phyloP scores from a whole-genome alignment of 2,888 invertebrate genomes.

The Pterostichus niger region DNA sequence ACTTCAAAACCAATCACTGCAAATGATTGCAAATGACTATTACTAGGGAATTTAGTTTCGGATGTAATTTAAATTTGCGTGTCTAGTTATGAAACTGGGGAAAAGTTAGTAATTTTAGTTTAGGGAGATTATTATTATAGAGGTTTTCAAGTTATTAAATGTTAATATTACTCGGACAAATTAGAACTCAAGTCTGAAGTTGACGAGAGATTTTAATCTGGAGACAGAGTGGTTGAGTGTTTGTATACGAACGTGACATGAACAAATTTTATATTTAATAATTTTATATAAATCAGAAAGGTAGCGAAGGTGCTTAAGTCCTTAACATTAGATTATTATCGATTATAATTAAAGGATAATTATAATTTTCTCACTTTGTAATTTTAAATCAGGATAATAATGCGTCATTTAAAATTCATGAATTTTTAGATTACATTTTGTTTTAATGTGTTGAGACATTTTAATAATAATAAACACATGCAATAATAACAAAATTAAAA shows the following conservation, averaged over 20 bases:
- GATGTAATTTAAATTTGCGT: too few species aligned
- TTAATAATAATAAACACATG: too few species aligned
- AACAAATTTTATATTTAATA: background rate
- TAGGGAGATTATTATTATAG: background rate
- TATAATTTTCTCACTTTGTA: background rate
- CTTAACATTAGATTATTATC: background rate
- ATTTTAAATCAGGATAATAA: background rate
- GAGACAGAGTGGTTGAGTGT: background rate
- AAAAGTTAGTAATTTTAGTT: too few species aligned
- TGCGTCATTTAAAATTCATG: background rate
- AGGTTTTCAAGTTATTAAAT: conserved; percentile 24
- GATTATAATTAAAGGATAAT: background rate
- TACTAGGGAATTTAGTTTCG: too few species aligned
- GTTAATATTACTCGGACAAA: conserved; percentile 8
- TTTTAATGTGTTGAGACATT: background rate
- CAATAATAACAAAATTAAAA: too few species aligned
- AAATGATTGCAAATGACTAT: too few species aligned
- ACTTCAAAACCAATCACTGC: too few species aligned
- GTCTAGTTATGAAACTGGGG: background rate
- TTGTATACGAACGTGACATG: background rate
- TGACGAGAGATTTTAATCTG: conserved; percentile 1
- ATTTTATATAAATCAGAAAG: background rate
- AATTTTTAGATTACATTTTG: background rate
- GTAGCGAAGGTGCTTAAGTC: too few species aligned
- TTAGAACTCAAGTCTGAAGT: background rate